Conservation (phyloP, 2,797 vertebrate genomes). For the Oreortyx pictus region DNA sequence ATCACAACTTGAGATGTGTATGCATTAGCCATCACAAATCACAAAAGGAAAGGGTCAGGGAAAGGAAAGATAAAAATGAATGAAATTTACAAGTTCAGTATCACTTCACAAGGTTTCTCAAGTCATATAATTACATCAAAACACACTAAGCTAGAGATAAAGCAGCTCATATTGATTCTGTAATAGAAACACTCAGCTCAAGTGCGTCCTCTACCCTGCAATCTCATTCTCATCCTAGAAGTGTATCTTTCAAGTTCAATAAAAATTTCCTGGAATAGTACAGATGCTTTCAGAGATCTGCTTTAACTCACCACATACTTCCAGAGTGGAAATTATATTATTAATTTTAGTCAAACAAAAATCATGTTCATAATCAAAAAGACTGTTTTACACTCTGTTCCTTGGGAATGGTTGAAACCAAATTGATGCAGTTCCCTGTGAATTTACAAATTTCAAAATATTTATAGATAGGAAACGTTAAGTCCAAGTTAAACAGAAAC, state of each 20-base stretch:
- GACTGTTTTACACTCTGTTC: not conserved
- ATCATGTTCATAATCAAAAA: not conserved
- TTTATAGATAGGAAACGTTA: not conserved
- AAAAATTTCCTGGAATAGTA: not conserved
- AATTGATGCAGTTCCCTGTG: not conserved
- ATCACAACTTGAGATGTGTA: not conserved
- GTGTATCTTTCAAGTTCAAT: not conserved
- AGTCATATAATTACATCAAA: not conserved
- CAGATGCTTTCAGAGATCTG: not conserved
- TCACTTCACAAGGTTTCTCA: not conserved
- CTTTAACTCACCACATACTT: not conserved
- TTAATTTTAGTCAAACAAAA: not conserved
- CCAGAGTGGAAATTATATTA: not conserved
- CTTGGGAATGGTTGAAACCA: not conserved
- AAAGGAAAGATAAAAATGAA: not conserved
- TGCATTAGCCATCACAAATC: not conserved
- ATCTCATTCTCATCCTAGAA: not conserved
- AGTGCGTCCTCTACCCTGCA: not conserved
- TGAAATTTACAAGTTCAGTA: not conserved
- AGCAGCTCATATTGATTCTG: not conserved
- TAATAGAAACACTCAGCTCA: not conserved
- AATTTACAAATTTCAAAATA: not conserved
- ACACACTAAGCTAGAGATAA: not conserved
- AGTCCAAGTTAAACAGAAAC: not conserved
- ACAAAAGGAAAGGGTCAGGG: not conserved